Evolutionary conservation across 1,140 invertebrate species (phyloP).

Genomic region (Hyles euphorbiae): DNA sequence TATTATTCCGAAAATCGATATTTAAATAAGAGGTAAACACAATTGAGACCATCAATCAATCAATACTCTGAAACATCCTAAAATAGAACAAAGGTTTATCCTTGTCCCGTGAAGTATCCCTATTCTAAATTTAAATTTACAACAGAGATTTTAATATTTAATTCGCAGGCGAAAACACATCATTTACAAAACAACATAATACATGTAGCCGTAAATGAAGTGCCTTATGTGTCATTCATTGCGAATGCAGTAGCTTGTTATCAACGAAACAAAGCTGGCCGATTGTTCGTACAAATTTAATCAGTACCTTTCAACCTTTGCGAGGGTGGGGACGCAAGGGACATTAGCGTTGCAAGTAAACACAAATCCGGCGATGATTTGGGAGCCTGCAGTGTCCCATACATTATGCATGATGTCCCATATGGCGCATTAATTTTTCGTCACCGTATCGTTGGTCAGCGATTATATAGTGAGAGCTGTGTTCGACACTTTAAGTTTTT

Average conservation of each 20-base stretch:
- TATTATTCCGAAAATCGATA: no score
- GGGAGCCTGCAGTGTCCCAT: slow-evolving; percentile 1
- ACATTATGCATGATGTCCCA: slow-evolving; percentile 21
- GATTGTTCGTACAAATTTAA: slow-evolving; percentile 65
- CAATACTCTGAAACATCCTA: no score
- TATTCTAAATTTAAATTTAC: no score
- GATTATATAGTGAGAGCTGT: slow-evolving; percentile 5
- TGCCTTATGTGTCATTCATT: slow-evolving; percentile 49
- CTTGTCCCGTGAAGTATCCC: no score
- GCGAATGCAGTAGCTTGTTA: slow-evolving; percentile 35
- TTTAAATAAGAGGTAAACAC: no score
- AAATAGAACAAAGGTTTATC: no score
- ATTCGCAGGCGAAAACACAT: no score
- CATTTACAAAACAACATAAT: no score
- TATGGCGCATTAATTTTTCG: slow-evolving; percentile 29
- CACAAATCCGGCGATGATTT: slow-evolving; percentile 7
- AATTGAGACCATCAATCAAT: no score
- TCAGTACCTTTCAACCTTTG: slow-evolving; percentile 30
- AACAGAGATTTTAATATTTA: no score
- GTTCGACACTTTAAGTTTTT: no score
- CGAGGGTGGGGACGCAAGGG: slow-evolving; percentile 7
- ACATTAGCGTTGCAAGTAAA: slow-evolving; percentile 25
- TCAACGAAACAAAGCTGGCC: slow-evolving; percentile 39
- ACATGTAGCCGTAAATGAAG: not conserved
- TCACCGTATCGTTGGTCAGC: slow-evolving; percentile 14